Evolutionary conservation across 2,888 invertebrate species (phyloP).

Genomic region (Hermaeophaga mercurialis): DNA sequence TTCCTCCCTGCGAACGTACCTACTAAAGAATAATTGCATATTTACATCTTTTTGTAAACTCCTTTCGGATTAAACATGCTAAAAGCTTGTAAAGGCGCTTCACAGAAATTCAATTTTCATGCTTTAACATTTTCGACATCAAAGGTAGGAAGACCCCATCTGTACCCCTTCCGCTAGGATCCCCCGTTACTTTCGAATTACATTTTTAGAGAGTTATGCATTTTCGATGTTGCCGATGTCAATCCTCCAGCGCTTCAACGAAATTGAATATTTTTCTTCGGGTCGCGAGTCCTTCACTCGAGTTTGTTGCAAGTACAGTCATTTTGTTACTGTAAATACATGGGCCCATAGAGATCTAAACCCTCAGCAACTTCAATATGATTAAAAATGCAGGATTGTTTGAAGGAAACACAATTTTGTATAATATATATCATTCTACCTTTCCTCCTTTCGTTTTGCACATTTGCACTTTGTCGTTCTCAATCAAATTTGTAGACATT

Average conservation of each 20-base stretch:
- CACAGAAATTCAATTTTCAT: slow-evolving; percentile 51
- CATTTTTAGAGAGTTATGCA: slow-evolving; percentile 48
- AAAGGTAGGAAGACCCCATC: slow-evolving; percentile 50
- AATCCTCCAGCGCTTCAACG: slow-evolving; percentile 27
- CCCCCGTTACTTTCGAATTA: slow-evolving; percentile 38
- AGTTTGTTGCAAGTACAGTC: slow-evolving; percentile 10
- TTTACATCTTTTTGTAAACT: slow-evolving; percentile 50
- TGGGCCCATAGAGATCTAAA: too few relatives aligned
- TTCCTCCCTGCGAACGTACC: slow-evolving; percentile 33
- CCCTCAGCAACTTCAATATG: too few relatives aligned
- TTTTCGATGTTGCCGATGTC: slow-evolving; percentile 46
- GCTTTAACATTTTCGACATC: slow-evolving; percentile 51
- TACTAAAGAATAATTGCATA: slow-evolving; percentile 48
- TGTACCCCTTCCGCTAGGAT: slow-evolving; percentile 41
- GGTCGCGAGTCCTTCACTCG: background rate
- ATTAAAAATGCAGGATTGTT: too few relatives aligned
- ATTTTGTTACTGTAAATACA: background rate
- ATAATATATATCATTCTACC: too few relatives aligned
- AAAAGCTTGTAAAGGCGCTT: slow-evolving; percentile 52
- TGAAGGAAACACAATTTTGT: too few relatives aligned
- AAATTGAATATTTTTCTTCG: slow-evolving; percentile 45
- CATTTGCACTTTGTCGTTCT: too few relatives aligned
- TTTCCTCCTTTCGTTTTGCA: too few relatives aligned
- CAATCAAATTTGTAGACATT: too few relatives aligned
- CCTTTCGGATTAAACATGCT: slow-evolving; percentile 51